These are phyloP conservation scores for Philhelius pedissequus DNA, from an alignment of 2,888 invertebrate genomes.

Conservation along the genomic window DNA sequence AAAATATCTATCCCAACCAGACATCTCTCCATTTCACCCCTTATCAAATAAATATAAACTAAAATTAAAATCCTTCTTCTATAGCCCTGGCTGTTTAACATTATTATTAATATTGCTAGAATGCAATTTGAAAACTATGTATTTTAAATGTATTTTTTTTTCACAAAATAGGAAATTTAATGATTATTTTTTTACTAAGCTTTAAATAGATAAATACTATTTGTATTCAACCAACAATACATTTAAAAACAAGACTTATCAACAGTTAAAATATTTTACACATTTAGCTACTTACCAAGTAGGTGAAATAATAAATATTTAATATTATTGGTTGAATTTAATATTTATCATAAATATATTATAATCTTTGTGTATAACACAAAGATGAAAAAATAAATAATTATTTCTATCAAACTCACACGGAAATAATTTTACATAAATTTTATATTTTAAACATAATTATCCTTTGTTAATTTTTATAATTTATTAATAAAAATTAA, in stretches of 20 bases:
- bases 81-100: constrained; percentile 19
- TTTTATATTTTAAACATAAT: constrained; percentile 21
- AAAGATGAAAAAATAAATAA: constrained; percentile 29
- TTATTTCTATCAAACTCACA: not conserved
- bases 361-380: constrained; percentile 62
- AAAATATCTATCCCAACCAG: not conserved
- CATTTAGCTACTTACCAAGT: constrained; percentile 30
- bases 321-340: constrained; percentile 47
- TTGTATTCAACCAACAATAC: constrained; percentile 45
- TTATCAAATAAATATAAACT: constrained; percentile 39
- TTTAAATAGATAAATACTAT: constrained; percentile 14
- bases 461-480: constrained; percentile 27
- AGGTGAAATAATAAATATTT: constrained; percentile 7
- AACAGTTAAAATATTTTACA: constrained; percentile 36
- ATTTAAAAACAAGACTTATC: not conserved
- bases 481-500: constrained; percentile 59
- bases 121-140: constrained; percentile 49
- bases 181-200: not conserved
- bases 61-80: constrained; percentile 1
- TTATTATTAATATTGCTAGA: constrained; percentile 33
- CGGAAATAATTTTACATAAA: not conserved
- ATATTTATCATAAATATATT: not conserved
- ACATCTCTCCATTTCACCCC: constrained; percentile 43
- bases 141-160: not conserved
- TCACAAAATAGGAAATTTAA: constrained; percentile 26